Conservation (phyloP, 1,140 invertebrate genomes). For the Zaprionus ghesquierei region DNA sequence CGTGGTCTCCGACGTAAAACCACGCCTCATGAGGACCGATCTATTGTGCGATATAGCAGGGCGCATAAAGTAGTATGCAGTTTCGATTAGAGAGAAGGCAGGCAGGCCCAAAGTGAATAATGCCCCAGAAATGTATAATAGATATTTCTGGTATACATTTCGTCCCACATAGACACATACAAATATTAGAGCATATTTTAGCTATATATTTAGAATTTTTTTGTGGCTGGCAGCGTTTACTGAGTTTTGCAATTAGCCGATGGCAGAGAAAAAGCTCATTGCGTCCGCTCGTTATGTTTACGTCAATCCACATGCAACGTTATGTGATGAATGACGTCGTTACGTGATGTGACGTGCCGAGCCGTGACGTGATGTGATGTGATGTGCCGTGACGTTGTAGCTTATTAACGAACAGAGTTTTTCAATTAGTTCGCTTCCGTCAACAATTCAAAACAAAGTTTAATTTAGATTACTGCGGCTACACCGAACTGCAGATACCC, state of each 20-base stretch:
- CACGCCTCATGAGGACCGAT: too few relatives aligned
- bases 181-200: too few relatives aligned
- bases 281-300: constrained; percentile 4
- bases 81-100: too few relatives aligned
- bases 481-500: too few relatives aligned
- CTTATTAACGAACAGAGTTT: constrained; percentile 50
- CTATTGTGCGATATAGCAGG: too few relatives aligned
- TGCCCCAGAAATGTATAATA: not conserved
- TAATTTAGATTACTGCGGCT: not conserved
- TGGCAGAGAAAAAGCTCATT: not conserved
- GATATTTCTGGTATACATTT: too few relatives aligned
- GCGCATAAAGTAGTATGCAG: too few relatives aligned
- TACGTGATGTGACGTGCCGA: constrained; percentile 13
- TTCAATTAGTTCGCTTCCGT: constrained; percentile 65
- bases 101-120: too few relatives aligned
- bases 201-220: not conserved
- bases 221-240: not conserved
- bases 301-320: constrained; percentile 53
- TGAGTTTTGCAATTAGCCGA: not conserved
- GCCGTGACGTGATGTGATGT: constrained; percentile 10
- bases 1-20: too few relatives aligned
- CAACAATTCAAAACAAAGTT: constrained; percentile 57
- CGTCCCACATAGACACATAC: too few relatives aligned
- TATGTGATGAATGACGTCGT: constrained; percentile 61
- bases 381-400: not conserved